Evolutionary conservation across 1,140 invertebrate species (phyloP), one percentile per base, ranked within the genome.

Genomic region (Lasaia peninsularis): DNA sequence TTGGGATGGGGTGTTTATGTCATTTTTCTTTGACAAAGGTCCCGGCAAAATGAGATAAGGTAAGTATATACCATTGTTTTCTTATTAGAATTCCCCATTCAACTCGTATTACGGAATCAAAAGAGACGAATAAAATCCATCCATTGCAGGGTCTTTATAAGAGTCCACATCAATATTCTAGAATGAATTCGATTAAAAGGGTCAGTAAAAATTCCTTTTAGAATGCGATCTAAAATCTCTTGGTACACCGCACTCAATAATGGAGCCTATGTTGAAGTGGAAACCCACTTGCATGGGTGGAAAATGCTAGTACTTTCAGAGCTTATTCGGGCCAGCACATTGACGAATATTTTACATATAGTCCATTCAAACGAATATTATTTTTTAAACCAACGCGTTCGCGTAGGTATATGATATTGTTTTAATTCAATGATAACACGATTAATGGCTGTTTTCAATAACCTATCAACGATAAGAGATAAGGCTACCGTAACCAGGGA

Each of bases 21-120:
- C 55, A 50, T 57, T 57, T 57, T 57, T 50, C 40, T 31, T 54
- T 33, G 44, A 57, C 55, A 57, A 57, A 57, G 40, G 44, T 57
- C 32, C 49, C n/a, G 55, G 44, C 16, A 10, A 56, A 40, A 40
- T 31, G 14, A 56, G 55, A 56, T 56, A 49, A 49, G 44, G 21
- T 31, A 10, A 33, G 56, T 16, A 28, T 48, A 12, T 8, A 11
- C 49, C 12, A 50, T 57, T 57, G 56, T 57, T 57, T 57, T 57
- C 40, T 18, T 50, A 57, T 58, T 51, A 58, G 21, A 35, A 34
- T 24, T 31, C 32, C 32, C 9, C 18, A 50, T 49, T 51, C 50
- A 32, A 35, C 12, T 40, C 28, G 20, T 11, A 48, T 48, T 11
- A 48, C 21, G 18, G 11, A 48, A 48, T 48, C 44, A 48, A 48